Evolutionary conservation across 2,888 invertebrate species (phyloP).

Genomic region (Eupithecia centaureata): DNA sequence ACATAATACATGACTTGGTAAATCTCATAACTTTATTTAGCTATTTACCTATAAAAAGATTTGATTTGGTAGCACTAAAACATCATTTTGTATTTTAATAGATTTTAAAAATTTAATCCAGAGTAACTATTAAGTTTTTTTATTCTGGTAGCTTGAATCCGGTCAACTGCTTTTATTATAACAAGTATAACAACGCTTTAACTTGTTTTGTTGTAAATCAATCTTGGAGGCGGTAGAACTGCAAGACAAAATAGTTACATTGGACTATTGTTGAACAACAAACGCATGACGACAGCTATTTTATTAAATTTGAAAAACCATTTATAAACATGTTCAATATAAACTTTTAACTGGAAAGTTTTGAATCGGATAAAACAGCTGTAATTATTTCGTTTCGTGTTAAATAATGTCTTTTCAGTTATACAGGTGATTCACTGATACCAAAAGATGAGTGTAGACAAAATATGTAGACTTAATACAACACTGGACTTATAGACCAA

Average conservation of each 20-base stretch:
- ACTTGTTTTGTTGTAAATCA: neutral
- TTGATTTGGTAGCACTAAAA: neutral
- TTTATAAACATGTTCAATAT: neutral
- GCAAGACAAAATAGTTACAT: neutral
- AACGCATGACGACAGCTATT: neutral
- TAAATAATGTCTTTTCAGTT: neutral
- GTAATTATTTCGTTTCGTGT: neutral
- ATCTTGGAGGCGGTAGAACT: slow-evolving; percentile 2
- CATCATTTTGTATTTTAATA: neutral
- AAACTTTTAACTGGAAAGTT: neutral
- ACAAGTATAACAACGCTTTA: neutral
- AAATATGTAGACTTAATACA: neutral
- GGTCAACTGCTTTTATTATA: neutral
- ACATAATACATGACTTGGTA: neutral
- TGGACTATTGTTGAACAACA: neutral
- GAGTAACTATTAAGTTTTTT: neutral
- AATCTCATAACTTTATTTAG: too few relatives aligned
- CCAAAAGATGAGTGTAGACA: too few relatives aligned
- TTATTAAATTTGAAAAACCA: neutral
- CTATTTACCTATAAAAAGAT: too few relatives aligned
- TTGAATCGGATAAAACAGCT: neutral
- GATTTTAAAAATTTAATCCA: neutral
- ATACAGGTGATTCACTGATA: neutral
- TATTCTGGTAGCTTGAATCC: neutral
- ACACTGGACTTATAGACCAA: neutral